A percentile compares a stretch with the other conserved stretches of the same genome.
Conservation (phyloP, 1,140 invertebrate species). For the Vollenhovia emeryi region DNA sequence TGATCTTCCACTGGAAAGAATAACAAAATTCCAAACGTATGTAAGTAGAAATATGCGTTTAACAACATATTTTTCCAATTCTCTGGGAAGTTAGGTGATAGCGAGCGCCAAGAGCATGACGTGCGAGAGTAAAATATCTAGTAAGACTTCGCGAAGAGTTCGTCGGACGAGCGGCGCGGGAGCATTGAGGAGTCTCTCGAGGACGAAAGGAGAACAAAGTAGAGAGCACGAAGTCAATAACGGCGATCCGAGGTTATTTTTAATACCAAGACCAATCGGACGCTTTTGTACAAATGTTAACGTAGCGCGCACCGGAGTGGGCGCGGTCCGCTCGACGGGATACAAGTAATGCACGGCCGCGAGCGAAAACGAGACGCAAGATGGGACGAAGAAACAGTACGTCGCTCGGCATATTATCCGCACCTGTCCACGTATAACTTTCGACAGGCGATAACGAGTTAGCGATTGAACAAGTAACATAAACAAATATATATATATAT, state of each 20-base stretch:
- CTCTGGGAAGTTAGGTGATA: conserved; percentile 77
- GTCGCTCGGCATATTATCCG: background rate
- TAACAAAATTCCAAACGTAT: conserved; percentile 78
- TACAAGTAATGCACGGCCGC: conserved; percentile 1
- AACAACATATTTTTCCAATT: conserved; percentile 83
- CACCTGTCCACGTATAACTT: conserved; percentile 14
- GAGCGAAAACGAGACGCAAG: background rate
- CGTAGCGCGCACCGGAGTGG: conserved; percentile 57
- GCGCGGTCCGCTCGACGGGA: conserved; percentile 34
- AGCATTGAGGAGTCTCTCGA: conserved; percentile 59
- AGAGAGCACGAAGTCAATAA: conserved; percentile 66
- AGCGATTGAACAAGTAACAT: conserved; percentile 40
- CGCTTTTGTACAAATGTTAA: conserved; percentile 77
- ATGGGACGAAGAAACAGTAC: background rate
- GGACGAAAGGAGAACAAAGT: conserved; percentile 30
- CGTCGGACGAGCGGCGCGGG: conserved; percentile 50
- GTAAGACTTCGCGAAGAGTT: conserved; percentile 67
- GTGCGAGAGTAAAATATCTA: conserved; percentile 65
- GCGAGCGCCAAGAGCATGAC: conserved; percentile 72
- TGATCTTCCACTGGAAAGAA: conserved; percentile 80
- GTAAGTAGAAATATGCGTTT: conserved; percentile 78
- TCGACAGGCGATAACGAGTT: conserved; percentile 2
- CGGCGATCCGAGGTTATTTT: conserved; percentile 85
- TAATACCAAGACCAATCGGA: conserved; percentile 86
- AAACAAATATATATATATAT: no score